Percentiles rank a stretch among this genome's conserved stretches.
Evolutionary conservation across 2,113 vertebrate species (phyloP).

Genomic region (Clinocottus analis): DNA sequence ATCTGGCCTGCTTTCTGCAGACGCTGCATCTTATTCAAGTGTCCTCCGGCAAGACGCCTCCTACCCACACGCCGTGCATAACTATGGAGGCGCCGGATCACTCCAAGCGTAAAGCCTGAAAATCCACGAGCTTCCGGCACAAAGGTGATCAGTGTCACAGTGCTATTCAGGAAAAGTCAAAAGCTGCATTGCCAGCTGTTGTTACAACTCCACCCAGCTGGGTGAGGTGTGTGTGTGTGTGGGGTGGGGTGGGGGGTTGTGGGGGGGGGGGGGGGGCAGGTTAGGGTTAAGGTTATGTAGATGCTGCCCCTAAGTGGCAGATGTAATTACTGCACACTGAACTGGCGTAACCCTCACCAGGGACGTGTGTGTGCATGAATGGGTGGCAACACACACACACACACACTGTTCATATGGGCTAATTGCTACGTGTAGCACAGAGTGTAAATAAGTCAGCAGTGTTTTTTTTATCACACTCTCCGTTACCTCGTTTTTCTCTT

Average conservation of each 20-base stretch:
- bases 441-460: constrained; percentile 74
- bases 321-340: constrained; percentile 77
- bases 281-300: constrained; percentile 80
- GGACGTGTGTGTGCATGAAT: too few relatives aligned
- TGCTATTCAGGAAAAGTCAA: neutral
- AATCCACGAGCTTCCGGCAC: neutral
- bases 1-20: neutral
- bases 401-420: constrained; percentile 61
- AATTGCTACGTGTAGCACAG: constrained; percentile 71
- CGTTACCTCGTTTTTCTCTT: constrained; percentile 40
- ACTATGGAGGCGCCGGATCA: neutral
- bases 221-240: constrained; percentile 34
- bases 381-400: constrained; percentile 26
- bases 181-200: neutral
- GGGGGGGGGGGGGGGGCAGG: constrained; percentile 22
- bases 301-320: constrained; percentile 83
- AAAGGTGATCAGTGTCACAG: neutral
- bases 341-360: constrained; percentile 59
- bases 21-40: neutral
- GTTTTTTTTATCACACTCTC: constrained; percentile 66
- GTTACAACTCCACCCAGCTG: constrained; percentile 18
- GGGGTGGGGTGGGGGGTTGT: too few relatives aligned
- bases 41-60: constrained; percentile 14
- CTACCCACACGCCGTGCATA: neutral
- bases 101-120: constrained; percentile 8